A percentile compares a stretch with the other conserved stretches of the same genome.
phyloP scores from a whole-genome alignment of 2,888 invertebrate species.

The Platycheirus rosarum region DNA sequence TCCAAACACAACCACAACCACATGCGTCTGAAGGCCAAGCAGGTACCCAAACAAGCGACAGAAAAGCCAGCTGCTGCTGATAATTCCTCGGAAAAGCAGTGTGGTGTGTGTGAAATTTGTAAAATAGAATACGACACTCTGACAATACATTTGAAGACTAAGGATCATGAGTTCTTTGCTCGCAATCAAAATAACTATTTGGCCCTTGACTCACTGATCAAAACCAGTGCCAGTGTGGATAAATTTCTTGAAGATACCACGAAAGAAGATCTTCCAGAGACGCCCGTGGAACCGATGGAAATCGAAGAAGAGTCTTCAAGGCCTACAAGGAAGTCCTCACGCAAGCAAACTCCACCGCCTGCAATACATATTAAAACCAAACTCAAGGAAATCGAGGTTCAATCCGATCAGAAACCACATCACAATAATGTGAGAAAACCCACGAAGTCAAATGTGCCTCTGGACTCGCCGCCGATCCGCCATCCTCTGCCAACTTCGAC shows the following conservation, averaged over 20 bases:
- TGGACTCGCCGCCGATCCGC: conserved; percentile 80
- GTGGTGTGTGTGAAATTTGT: conserved; percentile 92
- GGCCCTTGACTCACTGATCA: conserved; percentile 88
- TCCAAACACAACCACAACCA: conserved; percentile 74
- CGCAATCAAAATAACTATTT: conserved; percentile 89
- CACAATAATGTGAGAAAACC: conserved; percentile 42
- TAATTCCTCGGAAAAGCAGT: conserved; percentile 81
- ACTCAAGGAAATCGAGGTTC: conserved; percentile 72
- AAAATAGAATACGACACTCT: conserved; percentile 88
- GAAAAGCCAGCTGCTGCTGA: conserved; percentile 53
- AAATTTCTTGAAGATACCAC: conserved; percentile 86
- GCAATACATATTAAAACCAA: conserved; percentile 72
- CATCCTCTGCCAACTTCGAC: conserved; percentile 81
- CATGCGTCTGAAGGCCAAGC: conserved; percentile 73
- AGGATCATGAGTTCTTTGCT: conserved; percentile 89
- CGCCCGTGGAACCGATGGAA: conserved; percentile 82
- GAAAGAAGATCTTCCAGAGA: conserved; percentile 81
- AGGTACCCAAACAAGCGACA: conserved; percentile 48
- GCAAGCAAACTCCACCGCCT: conserved; percentile 59
- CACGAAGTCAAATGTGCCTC: conserved; percentile 34
- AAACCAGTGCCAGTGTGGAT: conserved; percentile 86
- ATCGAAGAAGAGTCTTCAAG: conserved; percentile 77
- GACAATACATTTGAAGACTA: conserved; percentile 88
- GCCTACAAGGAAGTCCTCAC: conserved; percentile 59
- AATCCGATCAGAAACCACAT: conserved; percentile 60